phyloP scores from a whole-genome alignment of 1,140 invertebrate genomes.

The Microplitis demolitor region DNA sequence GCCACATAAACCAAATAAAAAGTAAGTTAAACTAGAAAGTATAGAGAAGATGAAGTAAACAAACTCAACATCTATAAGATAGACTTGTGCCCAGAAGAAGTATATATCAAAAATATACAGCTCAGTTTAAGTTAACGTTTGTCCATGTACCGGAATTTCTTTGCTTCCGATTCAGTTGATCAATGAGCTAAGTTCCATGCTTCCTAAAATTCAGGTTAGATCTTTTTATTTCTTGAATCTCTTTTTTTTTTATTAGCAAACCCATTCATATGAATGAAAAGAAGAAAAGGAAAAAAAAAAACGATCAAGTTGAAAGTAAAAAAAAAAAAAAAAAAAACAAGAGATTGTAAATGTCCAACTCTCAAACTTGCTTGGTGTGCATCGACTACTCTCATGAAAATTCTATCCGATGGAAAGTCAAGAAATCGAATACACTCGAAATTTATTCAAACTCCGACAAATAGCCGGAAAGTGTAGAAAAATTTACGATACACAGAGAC shows the following conservation, averaged over 20 bases:
- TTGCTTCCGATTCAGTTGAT: constrained; percentile 25
- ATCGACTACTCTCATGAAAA: constrained; percentile 23
- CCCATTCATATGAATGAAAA: too few relatives aligned
- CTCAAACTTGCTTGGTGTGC: constrained; percentile 3
- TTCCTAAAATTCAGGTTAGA: constrained; percentile 20
- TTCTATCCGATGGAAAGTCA: constrained; percentile 28
- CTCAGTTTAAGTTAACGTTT: constrained; percentile 1
- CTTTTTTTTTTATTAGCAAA: neutral
- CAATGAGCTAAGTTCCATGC: constrained; percentile 26
- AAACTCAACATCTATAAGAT: neutral
- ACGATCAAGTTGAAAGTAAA: neutral
- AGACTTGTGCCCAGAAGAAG: too few relatives aligned
- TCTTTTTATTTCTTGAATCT: neutral
- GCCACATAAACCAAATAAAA: too few relatives aligned
- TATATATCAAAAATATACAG: constrained; percentile 21
- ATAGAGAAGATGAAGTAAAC: neutral
- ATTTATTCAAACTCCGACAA: constrained; percentile 31
- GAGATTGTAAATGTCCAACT: neutral
- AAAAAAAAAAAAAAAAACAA: constrained; percentile 1
- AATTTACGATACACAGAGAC: constrained; percentile 28
- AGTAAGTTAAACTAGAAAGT: neutral
- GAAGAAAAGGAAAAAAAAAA: neutral
- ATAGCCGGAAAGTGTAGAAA: constrained; percentile 30
- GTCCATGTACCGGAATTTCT: constrained; percentile 28
- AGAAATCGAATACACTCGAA: constrained; percentile 30